Base-by-base conservation (phyloP, 2,888 invertebrate genomes). In the Apamea anceps region DNA sequence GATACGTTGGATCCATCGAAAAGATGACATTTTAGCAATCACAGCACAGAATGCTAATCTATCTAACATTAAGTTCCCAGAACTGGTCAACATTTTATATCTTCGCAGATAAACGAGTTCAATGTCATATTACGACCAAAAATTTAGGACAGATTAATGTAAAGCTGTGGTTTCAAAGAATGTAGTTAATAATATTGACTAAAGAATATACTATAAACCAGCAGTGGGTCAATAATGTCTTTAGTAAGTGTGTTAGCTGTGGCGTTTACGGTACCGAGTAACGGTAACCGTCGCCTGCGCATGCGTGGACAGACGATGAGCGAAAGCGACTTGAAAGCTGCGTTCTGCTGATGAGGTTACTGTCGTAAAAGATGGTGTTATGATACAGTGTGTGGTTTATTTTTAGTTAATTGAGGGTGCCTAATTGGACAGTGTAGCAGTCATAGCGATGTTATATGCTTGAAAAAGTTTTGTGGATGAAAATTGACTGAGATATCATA, bases 221-320 rank as follows among this genome's bases (percentile, higher is more conserved):
- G 32, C 66, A 83, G 83, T 85, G 42, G 88, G 90, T 89, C 84
- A 87, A 82, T 75, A 77, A 81, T 81, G 77, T 85, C 88, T 82
- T 85, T 68, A 68, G 85, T 89, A 89, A 84, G 89, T 89, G 71
- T 87, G 88, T 75, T 89, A 84, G 85, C 73, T 72, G 67, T 54
- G 54, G 45, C 21, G 71, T 80, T 87, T 90, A 92, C 92, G 87
- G 92, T 93, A 90, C 82, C 80, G 82, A 63, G 73, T 93, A 93
- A 93, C 93, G 93, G 93, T 90, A 37, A 62, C 42, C 60, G 18
- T 67, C 76, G 85, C 70, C 72, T 48, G 77, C 70, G 75, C 72
- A 79, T 60, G 73, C 2, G 15, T 65, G 62, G 73, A 70, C 80
- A 78, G 21, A 51, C 71, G 72, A 76, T 65, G 72, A 75, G 84